Conservation (phyloP, 2,113 vertebrate species). For the Xiphorhynchus elegans region DNA sequence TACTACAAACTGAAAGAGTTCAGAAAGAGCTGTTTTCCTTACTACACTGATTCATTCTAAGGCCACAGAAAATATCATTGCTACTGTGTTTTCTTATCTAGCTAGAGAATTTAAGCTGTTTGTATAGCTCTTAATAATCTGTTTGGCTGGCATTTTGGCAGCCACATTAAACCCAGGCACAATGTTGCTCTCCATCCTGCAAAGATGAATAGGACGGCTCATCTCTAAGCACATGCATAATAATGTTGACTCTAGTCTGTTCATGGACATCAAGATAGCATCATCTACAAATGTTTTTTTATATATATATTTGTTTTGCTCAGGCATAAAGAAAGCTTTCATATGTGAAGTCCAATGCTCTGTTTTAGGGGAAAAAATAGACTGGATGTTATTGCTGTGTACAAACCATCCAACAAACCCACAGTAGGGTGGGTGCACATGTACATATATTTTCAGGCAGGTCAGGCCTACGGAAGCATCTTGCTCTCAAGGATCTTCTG, state of each 20-base stretch:
- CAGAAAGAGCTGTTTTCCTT: neutral
- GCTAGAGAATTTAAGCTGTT: neutral
- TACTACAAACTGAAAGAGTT: neutral
- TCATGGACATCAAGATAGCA: neutral
- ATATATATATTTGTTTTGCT: neutral
- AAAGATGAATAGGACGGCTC: neutral
- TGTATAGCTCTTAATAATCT: neutral
- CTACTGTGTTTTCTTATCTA: neutral
- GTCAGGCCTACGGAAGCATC: neutral
- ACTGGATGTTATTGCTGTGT: neutral
- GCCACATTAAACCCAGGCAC: neutral
- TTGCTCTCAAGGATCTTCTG: neutral
- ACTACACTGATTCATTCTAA: neutral
- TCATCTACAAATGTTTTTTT: neutral
- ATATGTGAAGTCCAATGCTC: neutral
- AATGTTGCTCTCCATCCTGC: neutral
- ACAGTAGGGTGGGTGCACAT: accelerated
- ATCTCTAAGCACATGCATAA: neutral
- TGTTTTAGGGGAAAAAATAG: neutral
- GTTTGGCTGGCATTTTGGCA: neutral
- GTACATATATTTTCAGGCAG: neutral
- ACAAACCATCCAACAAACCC: neutral
- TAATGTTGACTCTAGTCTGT: neutral
- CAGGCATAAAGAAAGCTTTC: neutral
- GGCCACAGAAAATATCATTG: neutral